phyloP scores from a whole-genome alignment of 2,888 invertebrate species.

The Aporophyla lueneburgensis region DNA sequence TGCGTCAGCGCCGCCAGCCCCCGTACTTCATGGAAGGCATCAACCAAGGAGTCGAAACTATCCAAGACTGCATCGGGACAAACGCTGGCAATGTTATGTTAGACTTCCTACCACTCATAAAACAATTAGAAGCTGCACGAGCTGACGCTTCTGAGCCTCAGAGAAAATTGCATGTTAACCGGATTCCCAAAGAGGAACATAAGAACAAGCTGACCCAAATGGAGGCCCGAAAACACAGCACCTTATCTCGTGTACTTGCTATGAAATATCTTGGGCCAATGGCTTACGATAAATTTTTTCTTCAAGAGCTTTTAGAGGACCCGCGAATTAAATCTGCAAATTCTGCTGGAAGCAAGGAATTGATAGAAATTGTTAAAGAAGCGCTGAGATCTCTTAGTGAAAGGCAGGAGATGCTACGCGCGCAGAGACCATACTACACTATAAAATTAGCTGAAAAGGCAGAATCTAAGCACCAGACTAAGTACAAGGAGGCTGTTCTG shows the following conservation, averaged over 20 bases:
- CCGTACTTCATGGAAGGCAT: conserved; percentile 88
- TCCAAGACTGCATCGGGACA: conserved; percentile 86
- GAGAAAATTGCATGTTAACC: conserved; percentile 78
- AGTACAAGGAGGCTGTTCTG: conserved; percentile 81
- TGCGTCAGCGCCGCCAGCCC: conserved; percentile 80
- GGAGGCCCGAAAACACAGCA: conserved; percentile 83
- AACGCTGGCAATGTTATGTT: conserved; percentile 86
- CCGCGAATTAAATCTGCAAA: conserved; percentile 84
- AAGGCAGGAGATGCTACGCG: conserved; percentile 86
- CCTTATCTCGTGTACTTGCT: conserved; percentile 84
- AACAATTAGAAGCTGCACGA: conserved; percentile 77
- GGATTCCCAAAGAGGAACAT: conserved; percentile 81
- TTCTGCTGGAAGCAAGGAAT: conserved; percentile 77
- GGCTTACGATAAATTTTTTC: conserved; percentile 88
- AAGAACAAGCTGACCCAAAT: conserved; percentile 84
- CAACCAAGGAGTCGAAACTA: conserved; percentile 86
- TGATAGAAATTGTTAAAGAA: conserved; percentile 78
- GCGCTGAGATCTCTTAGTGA: conserved; percentile 82
- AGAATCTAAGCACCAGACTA: conserved; percentile 83
- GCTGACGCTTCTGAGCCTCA: conserved; percentile 75
- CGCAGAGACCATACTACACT: conserved; percentile 87
- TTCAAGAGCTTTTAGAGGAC: conserved; percentile 81
- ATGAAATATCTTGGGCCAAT: conserved; percentile 89
- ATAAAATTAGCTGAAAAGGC: conserved; percentile 85
- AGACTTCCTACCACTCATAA: conserved; percentile 86